phyloP scores from a whole-genome alignment of 2,888 invertebrate genomes.

The Hydropsyche betteni region DNA sequence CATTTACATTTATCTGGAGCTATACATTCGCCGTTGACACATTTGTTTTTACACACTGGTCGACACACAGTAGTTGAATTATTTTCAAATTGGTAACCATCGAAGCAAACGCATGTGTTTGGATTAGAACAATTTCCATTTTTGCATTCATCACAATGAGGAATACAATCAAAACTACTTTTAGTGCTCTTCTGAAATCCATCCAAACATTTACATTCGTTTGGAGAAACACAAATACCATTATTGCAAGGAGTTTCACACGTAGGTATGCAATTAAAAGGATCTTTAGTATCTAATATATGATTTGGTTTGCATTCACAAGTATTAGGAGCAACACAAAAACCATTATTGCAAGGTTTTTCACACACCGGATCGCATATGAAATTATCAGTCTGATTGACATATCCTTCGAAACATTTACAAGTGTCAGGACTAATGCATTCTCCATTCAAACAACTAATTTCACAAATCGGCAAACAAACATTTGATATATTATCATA shows the following conservation, averaged over 20 bases:
- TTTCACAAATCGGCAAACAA: too few species aligned
- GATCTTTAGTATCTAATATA: slow-evolving; percentile 53
- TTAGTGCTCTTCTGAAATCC: slow-evolving; percentile 27
- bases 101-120: slow-evolving; percentile 53
- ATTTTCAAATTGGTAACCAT: slow-evolving; percentile 51
- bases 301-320: slow-evolving; percentile 63
- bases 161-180: background rate
- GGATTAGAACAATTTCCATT: slow-evolving; percentile 55
- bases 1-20: slow-evolving; percentile 63
- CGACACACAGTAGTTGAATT: slow-evolving; percentile 51
- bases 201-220: slow-evolving; percentile 70
- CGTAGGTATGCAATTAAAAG: slow-evolving; percentile 59
- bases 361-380: slow-evolving; percentile 43
- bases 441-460: slow-evolving; percentile 58
- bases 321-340: slow-evolving; percentile 68
- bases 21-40: slow-evolving; percentile 56
- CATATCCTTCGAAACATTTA: slow-evolving; percentile 52
- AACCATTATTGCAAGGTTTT: slow-evolving; percentile 61
- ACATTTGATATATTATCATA: background rate
- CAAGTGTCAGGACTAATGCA: slow-evolving; percentile 55
- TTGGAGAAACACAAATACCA: slow-evolving; percentile 69
- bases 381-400: slow-evolving; percentile 21
- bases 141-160: slow-evolving; percentile 54
- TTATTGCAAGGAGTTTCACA: slow-evolving; percentile 70
- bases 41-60: slow-evolving; percentile 54